Base-by-base conservation (phyloP, 2,113 vertebrate genomes). In the Psittacara wagleri region DNA sequence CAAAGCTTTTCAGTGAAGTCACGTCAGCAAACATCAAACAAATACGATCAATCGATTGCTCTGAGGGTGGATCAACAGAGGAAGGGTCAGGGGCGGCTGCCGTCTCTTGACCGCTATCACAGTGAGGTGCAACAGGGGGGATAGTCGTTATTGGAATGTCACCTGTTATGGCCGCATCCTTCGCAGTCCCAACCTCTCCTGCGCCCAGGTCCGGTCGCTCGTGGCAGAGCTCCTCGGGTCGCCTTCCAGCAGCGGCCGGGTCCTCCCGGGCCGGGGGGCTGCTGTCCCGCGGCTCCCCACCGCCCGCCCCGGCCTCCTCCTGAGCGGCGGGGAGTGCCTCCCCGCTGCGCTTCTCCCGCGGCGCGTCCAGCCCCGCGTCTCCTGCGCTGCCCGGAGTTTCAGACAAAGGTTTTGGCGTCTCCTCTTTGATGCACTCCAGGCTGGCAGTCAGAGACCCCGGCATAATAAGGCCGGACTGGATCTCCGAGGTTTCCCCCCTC, bases 1-100 rank as follows among this genome's bases (percentile, higher is more conserved):
- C 99, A 97, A 99, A 99, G 98, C 99, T 99, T 98, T 99, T 99
- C 94, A 99, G 98, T 93, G 99, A 99, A 93, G 99, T 99, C 98
- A 99, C 99, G 96, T 99, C 99, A 96, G 99, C 99, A 97, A 99
- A 98, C 98, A 99, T 97, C 93, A 98, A 98, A 98, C 99, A 99
- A 97, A 99, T 98, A 98, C 98, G 98, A 90, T 97, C 98, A 95
- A 98, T 98, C 59, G 98, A 98, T 29, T 98, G 99, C 90, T 99
- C 99, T n/a, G 99, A 99, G 94, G 99, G 99, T 49, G 99, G 99
- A 96, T 99, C 99, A 31, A 97, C 87, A 93, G 98, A 98, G 98
- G 98, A 98, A 86, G 98, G 98, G 94, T 99, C 98, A 96, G 98
- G 93, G 98, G 98, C 94, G 57, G 97, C 96, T 92, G 97, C 97